Conservation (phyloP, 2,113 vertebrate genomes). For the Danionella cerebrum region DNA sequence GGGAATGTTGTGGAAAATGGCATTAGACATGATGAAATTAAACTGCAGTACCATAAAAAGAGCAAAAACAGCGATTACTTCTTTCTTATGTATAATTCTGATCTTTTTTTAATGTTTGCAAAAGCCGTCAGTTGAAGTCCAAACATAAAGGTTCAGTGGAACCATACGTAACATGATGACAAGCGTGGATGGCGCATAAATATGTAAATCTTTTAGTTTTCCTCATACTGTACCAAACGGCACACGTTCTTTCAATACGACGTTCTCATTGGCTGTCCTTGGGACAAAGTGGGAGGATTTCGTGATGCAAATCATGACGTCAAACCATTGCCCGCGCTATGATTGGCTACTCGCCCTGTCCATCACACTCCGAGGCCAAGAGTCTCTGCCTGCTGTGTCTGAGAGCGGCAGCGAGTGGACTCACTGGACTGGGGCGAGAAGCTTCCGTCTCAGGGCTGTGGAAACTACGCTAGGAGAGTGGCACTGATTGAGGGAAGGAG, state of each 20-base stretch:
- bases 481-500: not conserved
- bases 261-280: slow-evolving; percentile 39
- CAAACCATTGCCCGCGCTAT: not conserved
- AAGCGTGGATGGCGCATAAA: no score
- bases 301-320: slow-evolving; percentile 12
- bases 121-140: no score
- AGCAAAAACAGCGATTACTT: no score
- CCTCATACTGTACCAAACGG: not conserved
- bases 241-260: slow-evolving; percentile 15
- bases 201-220: not conserved
- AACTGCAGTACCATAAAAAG: no score
- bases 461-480: slow-evolving; percentile 32
- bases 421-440: slow-evolving; percentile 13
- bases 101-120: no score
- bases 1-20: not conserved
- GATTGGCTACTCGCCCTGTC: slow-evolving; percentile 23
- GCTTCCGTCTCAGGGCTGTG: slow-evolving; percentile 44
- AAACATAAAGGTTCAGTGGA: not conserved
- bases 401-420: slow-evolving; percentile 28
- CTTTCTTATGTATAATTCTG: no score
- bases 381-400: slow-evolving; percentile 40
- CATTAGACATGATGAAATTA: not conserved
- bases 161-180: not conserved
- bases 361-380: slow-evolving; percentile 13
- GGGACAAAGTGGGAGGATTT: slow-evolving; percentile 11